A percentile compares a stretch with the other conserved stretches of the same genome.
Evolutionary conservation across 1,140 invertebrate species (phyloP).

Genomic region (Teleopsis dalmanni): DNA sequence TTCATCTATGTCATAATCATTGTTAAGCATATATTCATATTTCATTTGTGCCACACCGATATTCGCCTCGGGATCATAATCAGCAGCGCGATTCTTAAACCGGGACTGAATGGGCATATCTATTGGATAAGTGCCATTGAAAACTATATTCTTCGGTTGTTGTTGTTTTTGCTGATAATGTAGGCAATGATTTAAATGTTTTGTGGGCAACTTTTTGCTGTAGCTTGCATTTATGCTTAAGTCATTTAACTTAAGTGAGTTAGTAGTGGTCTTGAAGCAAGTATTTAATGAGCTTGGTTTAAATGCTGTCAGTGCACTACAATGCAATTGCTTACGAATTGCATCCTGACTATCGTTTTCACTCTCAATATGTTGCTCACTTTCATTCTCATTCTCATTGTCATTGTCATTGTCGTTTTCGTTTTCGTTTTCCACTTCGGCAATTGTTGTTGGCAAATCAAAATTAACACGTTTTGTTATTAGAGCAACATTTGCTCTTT

Average conservation of each 20-base stretch:
- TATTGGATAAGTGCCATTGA: slow-evolving; percentile 75
- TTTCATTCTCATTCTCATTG: not conserved
- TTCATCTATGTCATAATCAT: slow-evolving; percentile 32
- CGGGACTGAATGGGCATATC: slow-evolving; percentile 50
- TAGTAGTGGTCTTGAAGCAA: not conserved
- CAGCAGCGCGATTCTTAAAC: slow-evolving; percentile 18
- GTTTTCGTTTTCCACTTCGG: slow-evolving; percentile 14
- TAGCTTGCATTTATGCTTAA: no score
- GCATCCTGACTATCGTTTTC: not conserved
- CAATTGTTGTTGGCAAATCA: slow-evolving; percentile 28
- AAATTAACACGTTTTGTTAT: slow-evolving; percentile 32
- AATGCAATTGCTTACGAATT: not conserved
- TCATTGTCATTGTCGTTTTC: not conserved
- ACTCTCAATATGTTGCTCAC: not conserved
- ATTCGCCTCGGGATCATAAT: slow-evolving; percentile 39
- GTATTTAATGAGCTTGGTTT: not conserved
- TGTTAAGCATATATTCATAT: slow-evolving; percentile 29
- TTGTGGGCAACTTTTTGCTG: not conserved
- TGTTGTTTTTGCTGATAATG: not conserved
- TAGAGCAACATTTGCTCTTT: not conserved
- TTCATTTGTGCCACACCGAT: slow-evolving; percentile 25
- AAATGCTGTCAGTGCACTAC: not conserved
- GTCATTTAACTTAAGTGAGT: not conserved
- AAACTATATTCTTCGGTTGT: slow-evolving; percentile 47
- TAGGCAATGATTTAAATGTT: not conserved